Conservation (phyloP, 2,888 invertebrate genomes). For the Aporophyla lueneburgensis region DNA sequence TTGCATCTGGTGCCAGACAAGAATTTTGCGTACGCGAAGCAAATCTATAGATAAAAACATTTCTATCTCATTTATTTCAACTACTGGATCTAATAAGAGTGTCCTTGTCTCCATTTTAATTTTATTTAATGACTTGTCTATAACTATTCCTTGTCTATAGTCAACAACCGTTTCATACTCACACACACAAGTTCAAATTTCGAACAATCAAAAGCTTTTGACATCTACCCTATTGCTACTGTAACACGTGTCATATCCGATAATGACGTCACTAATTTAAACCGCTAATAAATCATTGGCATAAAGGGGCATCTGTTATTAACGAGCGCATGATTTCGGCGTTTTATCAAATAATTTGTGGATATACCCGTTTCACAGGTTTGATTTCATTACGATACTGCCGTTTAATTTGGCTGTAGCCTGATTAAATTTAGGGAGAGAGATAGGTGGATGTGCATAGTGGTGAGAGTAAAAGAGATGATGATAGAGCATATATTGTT, state of each 20-base stretch:
- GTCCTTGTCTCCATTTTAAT: not conserved
- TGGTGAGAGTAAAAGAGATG: not conserved
- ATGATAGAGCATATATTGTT: not conserved
- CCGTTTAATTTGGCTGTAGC: conserved; percentile 43
- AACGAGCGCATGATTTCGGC: conserved; percentile 55
- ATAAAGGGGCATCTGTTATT: conserved; percentile 45
- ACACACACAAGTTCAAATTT: not conserved
- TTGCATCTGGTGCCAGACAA: not conserved
- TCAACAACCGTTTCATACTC: not conserved
- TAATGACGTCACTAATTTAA: conserved; percentile 45
- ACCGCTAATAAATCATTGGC: conserved; percentile 47
- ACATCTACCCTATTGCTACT: conserved; percentile 15
- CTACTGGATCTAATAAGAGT: not conserved
- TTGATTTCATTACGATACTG: conserved; percentile 63
- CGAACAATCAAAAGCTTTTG: conserved; percentile 29
- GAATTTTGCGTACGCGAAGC: not conserved
- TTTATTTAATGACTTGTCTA: not conserved
- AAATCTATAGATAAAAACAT: not conserved
- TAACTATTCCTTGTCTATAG: not conserved
- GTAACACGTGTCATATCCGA: conserved; percentile 28
- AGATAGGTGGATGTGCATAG: conserved; percentile 2
- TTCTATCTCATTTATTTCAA: not conserved
- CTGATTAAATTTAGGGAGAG: conserved; percentile 48
- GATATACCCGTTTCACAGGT: conserved; percentile 54
- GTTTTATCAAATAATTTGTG: conserved; percentile 63